A percentile compares a stretch with the other conserved stretches of the same genome.
Evolutionary conservation across 2,888 invertebrate genomes (phyloP).

Genomic region (Dorcus hopei): DNA sequence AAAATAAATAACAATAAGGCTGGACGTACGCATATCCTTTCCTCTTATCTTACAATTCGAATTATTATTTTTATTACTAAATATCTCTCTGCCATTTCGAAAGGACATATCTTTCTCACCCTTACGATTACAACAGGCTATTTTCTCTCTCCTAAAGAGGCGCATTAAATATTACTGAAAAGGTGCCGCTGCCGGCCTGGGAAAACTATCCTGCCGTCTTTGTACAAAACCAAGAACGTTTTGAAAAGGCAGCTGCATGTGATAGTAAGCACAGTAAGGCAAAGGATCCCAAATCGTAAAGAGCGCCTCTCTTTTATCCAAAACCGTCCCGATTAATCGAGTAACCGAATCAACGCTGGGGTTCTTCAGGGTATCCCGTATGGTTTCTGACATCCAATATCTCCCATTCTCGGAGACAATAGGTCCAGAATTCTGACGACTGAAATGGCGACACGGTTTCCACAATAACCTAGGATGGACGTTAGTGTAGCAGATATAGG

Average conservation of each 20-base stretch:
- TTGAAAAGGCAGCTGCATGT: conserved; percentile 69
- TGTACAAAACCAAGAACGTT: conserved; percentile 57
- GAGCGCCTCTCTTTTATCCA: conserved; percentile 76
- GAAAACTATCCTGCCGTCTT: conserved; percentile 48
- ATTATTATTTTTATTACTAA: not conserved
- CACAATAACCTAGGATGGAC: conserved; percentile 64
- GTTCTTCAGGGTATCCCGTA: conserved; percentile 51
- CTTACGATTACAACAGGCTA: conserved; percentile 32
- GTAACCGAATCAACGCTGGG: conserved; percentile 55
- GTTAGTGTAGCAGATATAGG: conserved; percentile 75
- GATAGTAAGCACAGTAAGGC: conserved; percentile 83
- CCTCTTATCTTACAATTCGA: not conserved
- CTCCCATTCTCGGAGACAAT: conserved; percentile 51
- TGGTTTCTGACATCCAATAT: conserved; percentile 61
- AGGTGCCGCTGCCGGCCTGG: conserved; percentile 44
- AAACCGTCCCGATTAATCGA: conserved; percentile 62
- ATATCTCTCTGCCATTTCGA: no score
- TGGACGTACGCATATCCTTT: not conserved
- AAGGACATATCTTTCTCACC: no score
- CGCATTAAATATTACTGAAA: conserved; percentile 35
- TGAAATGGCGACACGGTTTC: conserved; percentile 62
- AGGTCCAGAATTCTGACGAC: conserved; percentile 54
- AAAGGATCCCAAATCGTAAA: conserved; percentile 83
- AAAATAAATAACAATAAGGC: not conserved
- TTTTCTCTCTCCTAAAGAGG: conserved; percentile 40